A percentile compares a stretch with the other conserved stretches of the same genome.
Conservation (phyloP, 1,140 invertebrate species). For the Galendromus occidentalis region DNA sequence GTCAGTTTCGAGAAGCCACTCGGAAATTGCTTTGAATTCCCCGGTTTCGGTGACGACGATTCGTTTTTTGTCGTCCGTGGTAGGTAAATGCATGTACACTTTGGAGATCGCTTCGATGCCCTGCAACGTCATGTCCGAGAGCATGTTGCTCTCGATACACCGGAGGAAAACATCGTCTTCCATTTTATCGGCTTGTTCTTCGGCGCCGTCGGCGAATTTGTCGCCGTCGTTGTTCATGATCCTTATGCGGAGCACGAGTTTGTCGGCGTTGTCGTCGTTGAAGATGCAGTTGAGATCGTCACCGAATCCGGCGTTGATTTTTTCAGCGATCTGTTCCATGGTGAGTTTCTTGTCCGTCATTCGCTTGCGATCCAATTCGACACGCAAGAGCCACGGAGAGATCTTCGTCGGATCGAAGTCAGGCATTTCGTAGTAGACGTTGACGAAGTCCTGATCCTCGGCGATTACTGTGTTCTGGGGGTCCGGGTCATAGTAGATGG, state of each 20-base stretch:
- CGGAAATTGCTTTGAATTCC: slow-evolving; percentile 92
- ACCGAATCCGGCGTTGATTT: slow-evolving; percentile 96
- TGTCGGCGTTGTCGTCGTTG: slow-evolving; percentile 98
- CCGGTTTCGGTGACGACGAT: slow-evolving; percentile 92
- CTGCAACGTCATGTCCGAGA: slow-evolving; percentile 95
- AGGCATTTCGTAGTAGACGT: slow-evolving; percentile 99
- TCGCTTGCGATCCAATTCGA: slow-evolving; percentile 90
- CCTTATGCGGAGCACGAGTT: slow-evolving; percentile 88
- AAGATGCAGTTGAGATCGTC: slow-evolving; percentile 99
- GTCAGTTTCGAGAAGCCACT: slow-evolving; percentile 98
- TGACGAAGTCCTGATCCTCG: slow-evolving; percentile 98
- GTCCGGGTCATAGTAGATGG: slow-evolving; percentile 98
- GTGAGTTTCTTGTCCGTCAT: slow-evolving; percentile 99
- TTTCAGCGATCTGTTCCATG: slow-evolving; percentile 99
- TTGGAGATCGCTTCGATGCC: slow-evolving; percentile 41
- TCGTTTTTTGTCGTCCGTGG: slow-evolving; percentile 92
- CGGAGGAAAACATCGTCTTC: slow-evolving; percentile 97
- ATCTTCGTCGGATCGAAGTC: slow-evolving; percentile 94
- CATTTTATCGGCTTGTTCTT: slow-evolving; percentile 96
- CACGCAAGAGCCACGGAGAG: slow-evolving; percentile 91
- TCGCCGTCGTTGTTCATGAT: slow-evolving; percentile 97
- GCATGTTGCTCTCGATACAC: slow-evolving; percentile 96
- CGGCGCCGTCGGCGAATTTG: slow-evolving; percentile 45
- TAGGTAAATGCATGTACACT: slow-evolving; percentile 98
- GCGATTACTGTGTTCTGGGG: slow-evolving; percentile 92